Percentiles rank a stretch among this genome's conserved stretches.
Evolutionary conservation across 2,113 vertebrate species (phyloP).

Genomic region (Alouatta palliata): DNA sequence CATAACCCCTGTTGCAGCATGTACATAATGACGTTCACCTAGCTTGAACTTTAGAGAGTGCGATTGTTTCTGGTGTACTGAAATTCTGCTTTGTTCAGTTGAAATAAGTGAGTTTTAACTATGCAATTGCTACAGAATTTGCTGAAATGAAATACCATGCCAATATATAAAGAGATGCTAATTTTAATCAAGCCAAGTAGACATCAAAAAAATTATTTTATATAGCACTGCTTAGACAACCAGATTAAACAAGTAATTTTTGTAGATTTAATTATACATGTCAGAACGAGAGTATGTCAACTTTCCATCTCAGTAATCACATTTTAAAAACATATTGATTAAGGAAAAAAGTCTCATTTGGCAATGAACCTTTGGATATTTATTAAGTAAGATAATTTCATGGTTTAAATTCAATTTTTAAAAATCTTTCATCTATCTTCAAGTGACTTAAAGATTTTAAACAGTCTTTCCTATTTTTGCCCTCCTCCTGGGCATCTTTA

Average conservation of each 20-base stretch:
- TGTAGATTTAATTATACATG: slow-evolving; percentile 42
- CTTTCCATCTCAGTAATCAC: slow-evolving; percentile 40
- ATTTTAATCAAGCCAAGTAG: slow-evolving; percentile 26
- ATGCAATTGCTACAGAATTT: neutral
- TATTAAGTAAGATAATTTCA: slow-evolving; percentile 69
- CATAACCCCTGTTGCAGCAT: neutral
- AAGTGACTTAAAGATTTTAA: slow-evolving; percentile 32
- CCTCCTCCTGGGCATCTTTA: neutral
- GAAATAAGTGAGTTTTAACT: neutral
- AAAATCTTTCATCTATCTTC: slow-evolving; percentile 57
- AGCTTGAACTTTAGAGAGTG: neutral
- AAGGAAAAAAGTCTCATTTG: slow-evolving; percentile 64
- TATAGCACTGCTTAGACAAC: slow-evolving; percentile 1
- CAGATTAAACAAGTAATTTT: slow-evolving; percentile 47
- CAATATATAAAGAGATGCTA: neutral
- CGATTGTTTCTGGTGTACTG: neutral
- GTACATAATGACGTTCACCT: neutral
- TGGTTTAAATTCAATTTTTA: slow-evolving; percentile 35
- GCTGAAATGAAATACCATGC: slow-evolving; percentile 9
- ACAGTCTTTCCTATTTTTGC: neutral
- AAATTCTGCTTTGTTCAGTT: neutral
- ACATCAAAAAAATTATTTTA: slow-evolving; percentile 11
- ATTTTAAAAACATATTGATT: slow-evolving; percentile 75
- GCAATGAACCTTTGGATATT: slow-evolving; percentile 55
- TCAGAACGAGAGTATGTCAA: slow-evolving; percentile 31